Percentiles rank a stretch among this genome's conserved stretches.
Evolutionary conservation across 2,888 invertebrate species (phyloP).

Genomic region (Cetonia aurata): DNA sequence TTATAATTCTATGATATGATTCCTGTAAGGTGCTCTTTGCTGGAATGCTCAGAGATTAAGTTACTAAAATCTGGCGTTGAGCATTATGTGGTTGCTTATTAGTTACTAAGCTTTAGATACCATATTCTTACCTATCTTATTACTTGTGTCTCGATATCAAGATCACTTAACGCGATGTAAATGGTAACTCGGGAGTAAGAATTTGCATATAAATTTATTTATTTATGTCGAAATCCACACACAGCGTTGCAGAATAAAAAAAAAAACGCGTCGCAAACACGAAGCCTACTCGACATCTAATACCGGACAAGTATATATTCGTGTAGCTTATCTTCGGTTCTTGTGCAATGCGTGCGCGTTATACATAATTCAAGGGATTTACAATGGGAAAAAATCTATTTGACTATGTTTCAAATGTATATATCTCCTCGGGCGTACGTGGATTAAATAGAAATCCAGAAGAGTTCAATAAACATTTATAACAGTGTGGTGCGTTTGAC

Average conservation of each 20-base stretch:
- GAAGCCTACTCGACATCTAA: slow-evolving; percentile 36
- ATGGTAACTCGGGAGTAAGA: slow-evolving; percentile 13
- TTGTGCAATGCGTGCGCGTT: slow-evolving; percentile 40
- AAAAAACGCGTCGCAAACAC: slow-evolving; percentile 3
- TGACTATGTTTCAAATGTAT: slow-evolving; percentile 31
- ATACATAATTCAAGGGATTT: slow-evolving; percentile 35
- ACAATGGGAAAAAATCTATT: slow-evolving; percentile 40
- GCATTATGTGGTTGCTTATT: not conserved
- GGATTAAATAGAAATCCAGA: slow-evolving; percentile 28
- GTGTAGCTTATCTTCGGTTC: slow-evolving; percentile 36
- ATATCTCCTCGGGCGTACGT: slow-evolving; percentile 27
- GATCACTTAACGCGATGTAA: slow-evolving; percentile 8
- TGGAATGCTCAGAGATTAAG: no score
- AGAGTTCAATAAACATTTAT: slow-evolving; percentile 27
- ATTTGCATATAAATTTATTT: slow-evolving; percentile 33
- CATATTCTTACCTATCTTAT: slow-evolving; percentile 18
- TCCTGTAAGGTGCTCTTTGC: no score
- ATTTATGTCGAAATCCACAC: slow-evolving; percentile 13
- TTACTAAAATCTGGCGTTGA: no score
- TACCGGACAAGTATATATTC: slow-evolving; percentile 40
- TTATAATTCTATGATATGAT: no score
- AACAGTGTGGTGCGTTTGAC: not conserved
- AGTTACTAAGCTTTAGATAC: slow-evolving; percentile 13
- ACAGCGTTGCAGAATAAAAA: slow-evolving; percentile 16
- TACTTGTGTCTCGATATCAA: not conserved